Evolutionary conservation across 2,113 vertebrate genomes (phyloP), one percentile per base, ranked within the genome.

Genomic region (Anoura caudifer): DNA sequence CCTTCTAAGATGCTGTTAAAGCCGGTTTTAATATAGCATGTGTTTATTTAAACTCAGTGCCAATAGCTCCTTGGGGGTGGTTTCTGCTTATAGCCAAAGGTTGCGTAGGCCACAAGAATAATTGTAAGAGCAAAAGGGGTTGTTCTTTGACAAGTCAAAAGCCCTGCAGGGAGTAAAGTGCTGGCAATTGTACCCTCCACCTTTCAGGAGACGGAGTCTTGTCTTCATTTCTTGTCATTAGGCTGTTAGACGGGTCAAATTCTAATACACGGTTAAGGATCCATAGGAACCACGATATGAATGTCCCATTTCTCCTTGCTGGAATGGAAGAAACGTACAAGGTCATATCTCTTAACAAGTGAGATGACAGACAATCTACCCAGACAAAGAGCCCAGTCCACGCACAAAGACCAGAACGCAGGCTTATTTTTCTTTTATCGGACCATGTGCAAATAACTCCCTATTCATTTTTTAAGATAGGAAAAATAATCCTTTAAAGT

Each of bases 41-140:
- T 93, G 92, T 96, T 98, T 97, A 95, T 97, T 96, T 97, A 97
- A 96, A 97, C 54, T 86, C 79, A 31, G 28, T 72, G 94, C 91
- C 96, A 97, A 89, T 84, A 92, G 56, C 75, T 96, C 90, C 82
- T 96, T 61, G 65, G 69, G 70, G 50, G 56, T 94, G 14, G 16
- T 87, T 97, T 95, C 54, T 91, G 81, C 82, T 92, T 31, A 24
- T 65, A 93, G 77, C 31, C 67, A 67, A 97, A 87, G 63, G 88
- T 89, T 91, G 67, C 94, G 15, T 38, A 94, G 95, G 8, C 79
- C 43, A 47, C 0, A 1, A 95, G 95, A 89, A 59, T 93, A 95
- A 97, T 92, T 91, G 31, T 81, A 70, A 88, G 82, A 72, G 63
- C 52, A 77, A 89, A 91, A 69, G 52, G 65, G 28, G 26, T 90